Base-by-base conservation (phyloP, 2,113 vertebrate species). In the Gallinago media region DNA sequence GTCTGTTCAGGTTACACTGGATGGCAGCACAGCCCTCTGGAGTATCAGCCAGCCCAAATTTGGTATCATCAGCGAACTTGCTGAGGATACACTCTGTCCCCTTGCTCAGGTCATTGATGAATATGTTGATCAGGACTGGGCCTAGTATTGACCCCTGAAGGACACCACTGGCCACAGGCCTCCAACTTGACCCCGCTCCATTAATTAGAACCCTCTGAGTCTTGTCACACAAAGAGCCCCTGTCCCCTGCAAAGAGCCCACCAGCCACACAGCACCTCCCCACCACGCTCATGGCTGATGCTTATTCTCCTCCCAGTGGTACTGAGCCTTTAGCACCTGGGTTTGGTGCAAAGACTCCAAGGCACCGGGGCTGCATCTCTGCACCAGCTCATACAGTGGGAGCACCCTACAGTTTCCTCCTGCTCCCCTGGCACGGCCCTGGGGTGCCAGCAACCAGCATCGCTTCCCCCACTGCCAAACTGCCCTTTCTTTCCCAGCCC, bases 261-360 rank as follows among this genome's bases (percentile, higher is more conserved):
- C 12, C 79, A 88, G 54, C 26, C 47, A 47, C 1, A 0, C 52
- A 63, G 58, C 17, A 81, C 31, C 15, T 81, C 59, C 50, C 14
- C 7, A 7, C 16, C 29, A 7, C 5, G 18, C 26, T 86, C 36
- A 15, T 2, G 5, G 18, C 4, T 3, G 1, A 40, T 27, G 26
- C 4, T 36, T 34, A 18, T 32, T 55, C 82, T 83, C 26, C 23
- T 73, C 26, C 49, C 23, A 2, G 10, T 42, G 23, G 27, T 82
- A 66, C 70, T 78, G 20, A 85, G 61, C 32, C 61, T 75, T 38
- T 10, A 67, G 27, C 34, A 49, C 8, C 25, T 29, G 15, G 34
- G 22, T 32, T 29, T 61, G 56, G 25, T 29, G 27, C 21, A 86
- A 78, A 61, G 49, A 23, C 55, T 72, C 76, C 34, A 38, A 3